phyloP scores from a whole-genome alignment of 2,797 vertebrate genomes.

The Lacerta viridis region DNA sequence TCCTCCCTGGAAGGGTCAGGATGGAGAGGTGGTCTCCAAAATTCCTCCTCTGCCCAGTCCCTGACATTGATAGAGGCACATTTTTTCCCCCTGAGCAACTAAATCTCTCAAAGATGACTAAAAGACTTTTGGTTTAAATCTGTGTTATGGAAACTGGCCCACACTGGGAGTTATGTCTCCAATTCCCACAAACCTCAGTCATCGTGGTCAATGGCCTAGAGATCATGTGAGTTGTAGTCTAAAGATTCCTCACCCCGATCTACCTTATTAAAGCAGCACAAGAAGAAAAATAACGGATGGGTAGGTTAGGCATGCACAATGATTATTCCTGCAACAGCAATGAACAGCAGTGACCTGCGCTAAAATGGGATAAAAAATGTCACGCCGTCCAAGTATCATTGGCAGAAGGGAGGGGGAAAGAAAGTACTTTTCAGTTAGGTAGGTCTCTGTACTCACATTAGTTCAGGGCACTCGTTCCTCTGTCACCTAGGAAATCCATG shows the following conservation, averaged over 20 bases:
- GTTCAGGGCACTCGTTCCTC: neutral
- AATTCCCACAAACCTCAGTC: no score
- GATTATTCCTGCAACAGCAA: neutral
- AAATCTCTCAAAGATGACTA: neutral
- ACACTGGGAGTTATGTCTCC: no score
- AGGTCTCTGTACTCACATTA: conserved; percentile 1
- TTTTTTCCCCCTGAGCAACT: neutral
- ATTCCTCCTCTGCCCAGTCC: no score
- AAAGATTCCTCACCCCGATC: no score
- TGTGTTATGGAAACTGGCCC: neutral
- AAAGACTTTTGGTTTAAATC: neutral
- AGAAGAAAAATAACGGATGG: neutral
- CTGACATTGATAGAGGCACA: neutral
- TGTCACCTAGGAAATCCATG: neutral
- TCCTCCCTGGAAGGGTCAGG: no score
- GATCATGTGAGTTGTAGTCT: no score
- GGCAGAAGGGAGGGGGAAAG: neutral
- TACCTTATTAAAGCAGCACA: neutral
- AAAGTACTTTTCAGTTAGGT: conserved; percentile 3
- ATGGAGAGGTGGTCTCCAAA: no score
- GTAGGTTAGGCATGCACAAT: neutral
- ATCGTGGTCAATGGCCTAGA: no score
- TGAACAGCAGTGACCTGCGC: neutral
- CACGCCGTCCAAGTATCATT: neutral
- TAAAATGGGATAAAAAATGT: conserved; percentile 14